Evolutionary conservation across 2,113 vertebrate species (phyloP), one percentile per base, ranked within the genome.

Genomic region (Crypturellus undulatus): DNA sequence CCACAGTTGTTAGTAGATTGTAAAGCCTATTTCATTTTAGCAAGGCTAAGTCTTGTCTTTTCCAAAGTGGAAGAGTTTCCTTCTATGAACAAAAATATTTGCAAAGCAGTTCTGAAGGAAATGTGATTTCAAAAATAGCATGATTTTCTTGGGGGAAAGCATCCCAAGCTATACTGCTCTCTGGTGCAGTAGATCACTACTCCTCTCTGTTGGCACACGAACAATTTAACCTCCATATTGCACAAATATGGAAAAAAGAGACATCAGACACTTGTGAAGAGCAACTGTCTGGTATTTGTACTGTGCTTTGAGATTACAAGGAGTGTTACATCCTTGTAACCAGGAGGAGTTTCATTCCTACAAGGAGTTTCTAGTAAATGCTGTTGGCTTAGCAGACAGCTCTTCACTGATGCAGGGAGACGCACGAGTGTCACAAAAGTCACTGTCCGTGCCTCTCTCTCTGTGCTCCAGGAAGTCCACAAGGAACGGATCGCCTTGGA

Each of bases 401-500:
- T 43, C 60, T 79, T 62, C 28, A 13, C n/a, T 0, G 2, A 30
- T 67, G 52, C 8, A 1, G 28, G 10, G 8, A 42, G 59, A 20
- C 67, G 17, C 36, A 1, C 13, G 2, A 28, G 16, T 70, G 59
- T 71, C 63, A 34, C 47, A 14, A 24, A 54, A 70, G 14, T 60
- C 47, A 18, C 20, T 34, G 36, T 30, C 20, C n/a, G 36, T 30
- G 0, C 80, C 13, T 87, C 79, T 97, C 47, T 92, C 89, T 95
- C 28, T 58, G 10, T 89, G 78, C 88, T 72, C 93, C 96, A 99
- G 99, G 99, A 99, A 92, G 98, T 99, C 93, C 99, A 99, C 96
- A 98, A 98, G 95, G 98, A 99, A 75, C 97, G 99, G 79, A 98
- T 99, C 96, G 98, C 99, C 75, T 90, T 99, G 98, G 99, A 99